Conservation (phyloP, 2,888 invertebrate species). For the Heliconius ethilla region DNA sequence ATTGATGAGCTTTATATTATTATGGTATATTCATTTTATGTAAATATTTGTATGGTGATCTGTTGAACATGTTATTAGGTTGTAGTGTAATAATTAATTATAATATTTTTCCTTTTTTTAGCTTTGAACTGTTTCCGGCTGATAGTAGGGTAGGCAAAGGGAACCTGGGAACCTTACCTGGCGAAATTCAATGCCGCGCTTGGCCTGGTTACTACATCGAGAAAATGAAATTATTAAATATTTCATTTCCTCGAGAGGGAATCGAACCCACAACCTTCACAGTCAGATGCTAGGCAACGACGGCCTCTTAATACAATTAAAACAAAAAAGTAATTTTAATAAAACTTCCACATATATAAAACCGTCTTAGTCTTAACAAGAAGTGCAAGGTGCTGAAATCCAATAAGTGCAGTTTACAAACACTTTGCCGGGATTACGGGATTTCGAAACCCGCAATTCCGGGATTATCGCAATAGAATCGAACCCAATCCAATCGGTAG, state of each 20-base stretch:
- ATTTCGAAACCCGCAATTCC: constrained; percentile 27
- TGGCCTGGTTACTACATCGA: no score
- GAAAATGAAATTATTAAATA: no score
- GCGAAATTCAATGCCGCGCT: no score
- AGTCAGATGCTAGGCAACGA: not conserved
- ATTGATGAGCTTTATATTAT: constrained; percentile 2
- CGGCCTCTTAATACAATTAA: not conserved
- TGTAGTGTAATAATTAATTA: no score
- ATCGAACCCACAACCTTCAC: not conserved
- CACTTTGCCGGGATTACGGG: constrained; percentile 25
- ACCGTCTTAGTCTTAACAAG: constrained; percentile 21
- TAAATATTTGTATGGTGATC: not conserved
- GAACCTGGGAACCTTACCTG: no score
- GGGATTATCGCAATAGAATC: constrained; percentile 36
- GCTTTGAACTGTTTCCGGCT: no score
- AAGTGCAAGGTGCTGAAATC: constrained; percentile 36
- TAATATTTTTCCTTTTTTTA: no score
- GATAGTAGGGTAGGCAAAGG: no score
- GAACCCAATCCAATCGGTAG: constrained; percentile 22
- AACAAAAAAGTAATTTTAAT: not conserved
- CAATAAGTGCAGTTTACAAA: constrained; percentile 41
- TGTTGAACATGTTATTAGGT: not conserved
- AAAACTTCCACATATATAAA: not conserved
- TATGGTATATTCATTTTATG: constrained; percentile 3
- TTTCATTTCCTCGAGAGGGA: not conserved